phyloP scores from a whole-genome alignment of 1,140 invertebrate genomes.

The Mycetomoellerius zeteki region DNA sequence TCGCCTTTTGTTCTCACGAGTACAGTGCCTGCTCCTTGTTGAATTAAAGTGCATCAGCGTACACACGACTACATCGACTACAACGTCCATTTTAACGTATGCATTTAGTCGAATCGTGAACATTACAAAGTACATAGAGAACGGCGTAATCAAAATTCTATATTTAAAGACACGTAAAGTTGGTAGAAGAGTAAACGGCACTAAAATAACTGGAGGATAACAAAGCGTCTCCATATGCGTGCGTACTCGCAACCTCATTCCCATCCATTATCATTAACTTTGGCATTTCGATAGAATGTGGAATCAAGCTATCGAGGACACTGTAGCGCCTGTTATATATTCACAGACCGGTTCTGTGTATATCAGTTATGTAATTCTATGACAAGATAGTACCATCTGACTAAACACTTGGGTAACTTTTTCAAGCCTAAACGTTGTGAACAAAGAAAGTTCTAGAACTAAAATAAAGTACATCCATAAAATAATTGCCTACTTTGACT shows the following conservation, averaged over 20 bases:
- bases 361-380: slow-evolving; percentile 23
- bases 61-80: not conserved
- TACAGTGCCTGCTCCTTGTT: not conserved
- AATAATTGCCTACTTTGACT: not conserved
- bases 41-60: not conserved
- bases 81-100: too few relatives aligned
- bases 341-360: not conserved
- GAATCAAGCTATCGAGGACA: slow-evolving; percentile 21
- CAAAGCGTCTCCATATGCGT: slow-evolving; percentile 15
- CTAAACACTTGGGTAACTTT: not conserved
- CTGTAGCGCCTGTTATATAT: not conserved
- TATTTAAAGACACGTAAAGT: slow-evolving; percentile 44
- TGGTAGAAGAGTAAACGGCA: slow-evolving; percentile 59
- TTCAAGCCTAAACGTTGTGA: not conserved
- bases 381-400: not conserved
- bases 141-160: not conserved
- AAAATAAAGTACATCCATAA: not conserved
- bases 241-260: slow-evolving; percentile 59
- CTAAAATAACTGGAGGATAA: slow-evolving; percentile 39
- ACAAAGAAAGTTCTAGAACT: not conserved
- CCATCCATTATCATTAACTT: slow-evolving; percentile 62
- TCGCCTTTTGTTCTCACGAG: slow-evolving; percentile 56
- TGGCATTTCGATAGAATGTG: slow-evolving; percentile 64
- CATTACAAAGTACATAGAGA: not conserved
- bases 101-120: not conserved